Evolutionary conservation across 2,888 invertebrate species (phyloP).

Genomic region (Allacma fusca): DNA sequence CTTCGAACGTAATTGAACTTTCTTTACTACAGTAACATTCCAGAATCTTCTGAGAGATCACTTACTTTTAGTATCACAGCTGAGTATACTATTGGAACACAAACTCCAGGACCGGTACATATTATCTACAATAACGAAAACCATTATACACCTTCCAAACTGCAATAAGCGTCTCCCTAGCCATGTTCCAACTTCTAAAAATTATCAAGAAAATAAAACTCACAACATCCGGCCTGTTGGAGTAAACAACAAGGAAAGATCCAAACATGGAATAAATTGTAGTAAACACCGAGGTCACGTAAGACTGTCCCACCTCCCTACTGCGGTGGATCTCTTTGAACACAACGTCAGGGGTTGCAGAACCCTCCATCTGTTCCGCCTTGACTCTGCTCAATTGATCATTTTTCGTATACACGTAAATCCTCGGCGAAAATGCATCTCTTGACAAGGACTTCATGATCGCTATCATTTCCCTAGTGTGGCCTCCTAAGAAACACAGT

Average conservation of each 20-base stretch:
- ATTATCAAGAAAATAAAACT: slow-evolving; percentile 37
- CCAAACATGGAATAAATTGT: slow-evolving; percentile 77
- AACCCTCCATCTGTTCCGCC: slow-evolving; percentile 68
- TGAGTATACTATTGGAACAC: slow-evolving; percentile 77
- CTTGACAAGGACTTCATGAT: slow-evolving; percentile 73
- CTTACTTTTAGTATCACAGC: slow-evolving; percentile 41
- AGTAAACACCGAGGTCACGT: slow-evolving; percentile 78
- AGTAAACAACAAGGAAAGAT: slow-evolving; percentile 75
- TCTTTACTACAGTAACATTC: too few species aligned
- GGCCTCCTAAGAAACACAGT: slow-evolving; percentile 82
- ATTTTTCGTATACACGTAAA: slow-evolving; percentile 79
- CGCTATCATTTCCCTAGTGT: slow-evolving; percentile 92
- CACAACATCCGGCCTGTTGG: slow-evolving; percentile 76
- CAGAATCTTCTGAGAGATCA: too few species aligned
- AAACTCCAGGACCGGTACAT: slow-evolving; percentile 97
- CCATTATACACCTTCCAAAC: slow-evolving; percentile 44
- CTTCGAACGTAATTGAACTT: too few species aligned
- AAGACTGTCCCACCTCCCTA: slow-evolving; percentile 87
- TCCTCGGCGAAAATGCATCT: slow-evolving; percentile 75
- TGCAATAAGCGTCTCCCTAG: slow-evolving; percentile 30
- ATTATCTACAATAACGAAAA: slow-evolving; percentile 67
- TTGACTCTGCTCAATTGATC: slow-evolving; percentile 80
- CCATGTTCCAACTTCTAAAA: slow-evolving; percentile 17
- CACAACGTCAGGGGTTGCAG: slow-evolving; percentile 64
- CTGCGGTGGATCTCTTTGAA: slow-evolving; percentile 79